Base-by-base conservation (phyloP, 2,797 vertebrate genomes). In the Mallotus villosus region DNA sequence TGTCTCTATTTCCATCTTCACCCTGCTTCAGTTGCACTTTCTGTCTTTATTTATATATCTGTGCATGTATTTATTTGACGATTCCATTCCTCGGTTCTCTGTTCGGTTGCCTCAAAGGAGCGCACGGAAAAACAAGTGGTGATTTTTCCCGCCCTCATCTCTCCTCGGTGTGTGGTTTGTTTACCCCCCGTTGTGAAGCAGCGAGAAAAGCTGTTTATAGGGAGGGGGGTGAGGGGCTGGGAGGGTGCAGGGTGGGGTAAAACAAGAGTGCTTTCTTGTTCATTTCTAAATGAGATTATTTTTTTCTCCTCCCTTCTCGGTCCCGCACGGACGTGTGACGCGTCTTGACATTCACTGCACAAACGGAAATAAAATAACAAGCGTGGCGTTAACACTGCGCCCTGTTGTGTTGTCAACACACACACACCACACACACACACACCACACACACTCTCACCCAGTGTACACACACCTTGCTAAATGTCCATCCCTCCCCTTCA, bases 281-380 rank as follows among this genome's bases (percentile, higher is more conserved):
- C 37, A 76, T 85, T 87, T 89, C 84, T 81, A 87, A 88, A 88
- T 81, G 0, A 65, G 60, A 71, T 67, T 75, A 72, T 61, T 27
- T 62, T 73, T 62, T 68, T 25, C 55, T 22, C 79, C 53, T 55
- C 51, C 2, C 73, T 8, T 65, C 41, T 77, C 53, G 41, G 25
- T 66, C 65, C 70, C 67, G 82, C 79, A 86, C 81, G 86, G 82
- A 88, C 85, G 81, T 87, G 69, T 84, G 85, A 81, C 74, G 76
- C 79, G 74, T 51, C 62, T 86, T 86, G 84, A 86, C 84, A 82
- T 77, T 83, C 71, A 71, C 80, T 63, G 83, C 72, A 75, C 70
- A 83, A 75, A 78, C 68, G 29, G 73, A 74, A 70, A 71, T 68
- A 81, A 12, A 76, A 82, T 67, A 58, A 82, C 81, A 86, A 63